phyloP scores from a whole-genome alignment of 53 echinoderm and acorn worm genomes.

The Zoroaster sp. region DNA sequence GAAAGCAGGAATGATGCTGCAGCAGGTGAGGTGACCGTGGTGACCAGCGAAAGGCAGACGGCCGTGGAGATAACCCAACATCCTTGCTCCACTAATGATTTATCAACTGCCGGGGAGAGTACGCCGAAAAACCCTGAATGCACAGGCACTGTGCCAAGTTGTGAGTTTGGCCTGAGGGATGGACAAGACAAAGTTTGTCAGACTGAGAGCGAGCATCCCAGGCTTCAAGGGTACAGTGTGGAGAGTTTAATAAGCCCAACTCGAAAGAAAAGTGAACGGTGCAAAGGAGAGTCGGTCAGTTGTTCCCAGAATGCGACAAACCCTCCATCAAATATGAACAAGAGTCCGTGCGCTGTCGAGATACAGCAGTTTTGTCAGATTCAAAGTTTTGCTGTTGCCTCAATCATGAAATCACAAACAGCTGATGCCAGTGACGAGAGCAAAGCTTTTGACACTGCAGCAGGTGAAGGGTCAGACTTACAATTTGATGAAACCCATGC shows the following conservation, averaged over 20 bases:
- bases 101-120: not conserved
- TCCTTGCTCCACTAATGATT: constrained; percentile 14
- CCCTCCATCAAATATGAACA: not conserved
- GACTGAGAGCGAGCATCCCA: not conserved
- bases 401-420: not conserved
- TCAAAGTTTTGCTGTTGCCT: constrained; percentile 13
- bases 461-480: not conserved
- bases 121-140: not conserved
- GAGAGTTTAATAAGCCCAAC: not conserved
- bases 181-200: not conserved
- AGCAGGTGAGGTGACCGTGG: not conserved
- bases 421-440: not conserved
- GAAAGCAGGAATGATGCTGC: not conserved
- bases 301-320: not conserved
- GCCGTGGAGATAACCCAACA: not conserved
- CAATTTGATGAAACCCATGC: not conserved
- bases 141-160: not conserved
- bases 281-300: not conserved
- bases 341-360: not conserved
- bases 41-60: not conserved
- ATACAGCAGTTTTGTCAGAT: not conserved
- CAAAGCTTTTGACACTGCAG: not conserved
- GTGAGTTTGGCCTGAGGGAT: not conserved
- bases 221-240: constrained; percentile 2
- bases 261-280: not conserved